A percentile compares a stretch with the other conserved stretches of the same genome.
These are phyloP conservation scores for Venusia cambrica DNA, from an alignment of 2,888 invertebrate genomes.

Conservation along the genomic window DNA sequence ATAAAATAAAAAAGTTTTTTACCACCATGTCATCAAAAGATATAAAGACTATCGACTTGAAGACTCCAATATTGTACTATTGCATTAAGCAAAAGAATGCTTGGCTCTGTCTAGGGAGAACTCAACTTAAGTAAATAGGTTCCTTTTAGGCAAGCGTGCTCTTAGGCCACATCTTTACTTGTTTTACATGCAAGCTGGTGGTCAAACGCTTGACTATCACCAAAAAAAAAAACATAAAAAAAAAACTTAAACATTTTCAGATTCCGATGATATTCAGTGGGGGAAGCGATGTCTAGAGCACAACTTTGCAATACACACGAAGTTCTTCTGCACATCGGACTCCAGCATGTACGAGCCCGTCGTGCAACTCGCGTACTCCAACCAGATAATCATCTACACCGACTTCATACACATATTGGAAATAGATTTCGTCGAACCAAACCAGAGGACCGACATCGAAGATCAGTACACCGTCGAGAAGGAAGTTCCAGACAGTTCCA, in stretches of 20 bases:
- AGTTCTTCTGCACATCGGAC: conserved; percentile 93
- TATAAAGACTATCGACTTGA: too few relatives aligned
- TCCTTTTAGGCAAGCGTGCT: too few relatives aligned
- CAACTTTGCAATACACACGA: conserved; percentile 95
- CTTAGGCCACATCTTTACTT: too few relatives aligned
- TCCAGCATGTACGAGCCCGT: conserved; percentile 88
- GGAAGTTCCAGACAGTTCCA: conserved; percentile 39
- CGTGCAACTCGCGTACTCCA: conserved; percentile 85
- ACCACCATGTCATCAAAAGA: too few relatives aligned
- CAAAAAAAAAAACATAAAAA: too few relatives aligned
- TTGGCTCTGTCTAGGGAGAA: too few relatives aligned
- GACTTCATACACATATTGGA: conserved; percentile 92
- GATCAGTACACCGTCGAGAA: conserved; percentile 58
- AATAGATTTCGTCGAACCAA: conserved; percentile 75
- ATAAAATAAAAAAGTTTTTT: too few relatives aligned
- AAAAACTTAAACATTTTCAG: background rate
- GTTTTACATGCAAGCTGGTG: too few relatives aligned
- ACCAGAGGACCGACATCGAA: conserved; percentile 55
- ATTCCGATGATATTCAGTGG: conserved; percentile 78
- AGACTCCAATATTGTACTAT: too few relatives aligned
- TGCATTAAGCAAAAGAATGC: too few relatives aligned
- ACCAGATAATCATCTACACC: conserved; percentile 90
- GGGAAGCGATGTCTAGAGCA: conserved; percentile 91
- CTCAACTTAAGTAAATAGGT: too few relatives aligned
- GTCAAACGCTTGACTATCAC: too few relatives aligned